A percentile compares a stretch with the other conserved stretches of the same genome.
Evolutionary conservation across 1,140 invertebrate species (phyloP).

Genomic region (Aphelenchoides fujianensis): DNA sequence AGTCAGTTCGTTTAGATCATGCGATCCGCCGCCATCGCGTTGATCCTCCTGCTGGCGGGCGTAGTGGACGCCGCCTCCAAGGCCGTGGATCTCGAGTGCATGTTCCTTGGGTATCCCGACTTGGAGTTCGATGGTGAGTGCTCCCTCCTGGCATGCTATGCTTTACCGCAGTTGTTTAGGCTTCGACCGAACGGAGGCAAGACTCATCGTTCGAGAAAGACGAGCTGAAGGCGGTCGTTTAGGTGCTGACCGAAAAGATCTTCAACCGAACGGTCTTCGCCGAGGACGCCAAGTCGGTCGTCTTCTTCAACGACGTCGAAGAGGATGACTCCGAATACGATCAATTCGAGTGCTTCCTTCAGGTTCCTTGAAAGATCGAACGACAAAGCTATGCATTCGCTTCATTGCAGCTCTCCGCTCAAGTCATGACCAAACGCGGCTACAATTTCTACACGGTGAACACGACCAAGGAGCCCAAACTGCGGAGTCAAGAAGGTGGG

Average conservation of each 20-base stretch:
- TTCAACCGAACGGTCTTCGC: conserved; percentile 62
- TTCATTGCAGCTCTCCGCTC: conserved; percentile 55
- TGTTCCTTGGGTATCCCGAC: conserved; percentile 62
- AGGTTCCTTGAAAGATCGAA: conserved; percentile 40
- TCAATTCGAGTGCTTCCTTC: conserved; percentile 62
- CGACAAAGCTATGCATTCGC: too few species aligned
- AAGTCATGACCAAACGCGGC: conserved; percentile 62
- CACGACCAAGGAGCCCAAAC: conserved; percentile 57
- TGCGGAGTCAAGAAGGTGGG: conserved; percentile 56
- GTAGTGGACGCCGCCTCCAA: conserved; percentile 9
- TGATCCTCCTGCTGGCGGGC: not conserved
- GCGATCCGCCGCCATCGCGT: not conserved
- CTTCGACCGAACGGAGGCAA: not conserved
- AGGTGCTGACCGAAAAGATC: conserved; percentile 61
- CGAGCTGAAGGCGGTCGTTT: too few species aligned
- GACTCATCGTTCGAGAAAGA: too few species aligned
- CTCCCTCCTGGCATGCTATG: too few species aligned
- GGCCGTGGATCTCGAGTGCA: conserved; percentile 66
- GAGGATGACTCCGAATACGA: conserved; percentile 60
- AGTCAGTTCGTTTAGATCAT: conserved; percentile 6
- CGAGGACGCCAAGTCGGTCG: conserved; percentile 61
- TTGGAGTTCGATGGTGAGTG: conserved; percentile 62
- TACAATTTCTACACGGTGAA: conserved; percentile 63
- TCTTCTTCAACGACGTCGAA: conserved; percentile 63
- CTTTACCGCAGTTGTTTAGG: not conserved